Evolutionary conservation across 2,113 vertebrate genomes (phyloP), one percentile per base, ranked within the genome.

Genomic region (Anser brachyrhynchus): DNA sequence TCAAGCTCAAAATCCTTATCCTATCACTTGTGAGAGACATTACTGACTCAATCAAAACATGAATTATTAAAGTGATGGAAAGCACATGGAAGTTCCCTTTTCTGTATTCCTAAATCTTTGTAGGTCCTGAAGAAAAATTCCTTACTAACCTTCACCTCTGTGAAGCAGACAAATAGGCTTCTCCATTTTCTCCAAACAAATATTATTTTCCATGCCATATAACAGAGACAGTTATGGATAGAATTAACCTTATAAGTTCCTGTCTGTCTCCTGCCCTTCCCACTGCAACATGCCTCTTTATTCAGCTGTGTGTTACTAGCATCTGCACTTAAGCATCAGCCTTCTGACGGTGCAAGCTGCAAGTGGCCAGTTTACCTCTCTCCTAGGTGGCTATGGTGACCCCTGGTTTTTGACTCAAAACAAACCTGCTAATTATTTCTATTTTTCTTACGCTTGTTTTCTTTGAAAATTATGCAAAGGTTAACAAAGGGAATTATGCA

Each of bases 1-100:
- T 78, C 73, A 84, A 90, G 64, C 21, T 86, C 25, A 35, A 87
- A 92, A 70, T 84, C 46, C 11, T 80, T 73, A 83, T 70, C n/a
- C 28, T 74, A 33, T 74, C 13, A 66, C 58, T 78, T 71, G 43
- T 43, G 46, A 79, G 16, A 13, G 37, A 77, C 19, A 51, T 66
- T 65, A 80, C 10, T 65, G 33, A 62, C 44, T 70, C 79, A 81
- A 87, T 55, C 20, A 92, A 80, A 90, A 89, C 25, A 71, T 9
- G 37, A 93, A 82, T 8, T 37, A 57, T 10, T 62, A 57, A 5
- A 76, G 20, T 51, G 66, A 84, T 37, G 25, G 15, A 90, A 92
- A 90, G 26, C 5, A 44, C 13, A 64, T 33, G 14, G 29, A 69
- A 61, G 3, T 61, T 80, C 12, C 3, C 17, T 77, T 90, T 76